These are phyloP conservation scores for Adelphocoris suturalis DNA, from an alignment of 2,888 invertebrate genomes.

Conservation along the genomic window DNA sequence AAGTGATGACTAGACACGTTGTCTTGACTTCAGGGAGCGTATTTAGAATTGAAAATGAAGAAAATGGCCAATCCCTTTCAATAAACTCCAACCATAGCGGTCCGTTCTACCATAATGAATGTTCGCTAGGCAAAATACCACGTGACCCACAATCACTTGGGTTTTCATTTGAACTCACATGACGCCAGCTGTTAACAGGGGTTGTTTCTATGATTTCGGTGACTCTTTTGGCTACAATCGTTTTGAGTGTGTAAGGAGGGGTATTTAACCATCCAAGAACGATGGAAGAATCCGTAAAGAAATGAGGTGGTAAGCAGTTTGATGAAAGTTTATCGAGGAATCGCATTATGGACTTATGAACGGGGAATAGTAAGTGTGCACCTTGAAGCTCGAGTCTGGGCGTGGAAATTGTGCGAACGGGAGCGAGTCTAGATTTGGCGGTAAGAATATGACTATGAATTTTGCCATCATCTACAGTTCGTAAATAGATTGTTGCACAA, in stretches of 20 bases:
- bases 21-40: neutral
- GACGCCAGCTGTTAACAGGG: conserved; percentile 11
- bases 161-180: conserved; percentile 75
- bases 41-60: neutral
- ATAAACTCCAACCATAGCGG: conserved; percentile 16
- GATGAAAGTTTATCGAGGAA: neutral
- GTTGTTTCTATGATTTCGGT: neutral
- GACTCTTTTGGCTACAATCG: conserved; percentile 65
- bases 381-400: conserved; percentile 33
- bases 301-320: neutral
- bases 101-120: conserved; percentile 72
- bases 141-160: conserved; percentile 77
- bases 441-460: neutral
- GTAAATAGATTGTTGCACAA: conserved; percentile 40
- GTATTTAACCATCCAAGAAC: conserved; percentile 65
- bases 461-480: neutral
- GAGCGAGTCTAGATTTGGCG: conserved; percentile 37
- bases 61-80: neutral
- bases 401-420: neutral
- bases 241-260: conserved; percentile 42
- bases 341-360: neutral
- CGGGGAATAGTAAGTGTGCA: neutral
- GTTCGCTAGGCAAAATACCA: conserved; percentile 64
- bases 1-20: neutral
- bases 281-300: conserved; percentile 57